Evolutionary conservation across 2,888 invertebrate genomes (phyloP), one percentile per base, ranked within the genome.

Genomic region (Mesorhabditis belari): DNA sequence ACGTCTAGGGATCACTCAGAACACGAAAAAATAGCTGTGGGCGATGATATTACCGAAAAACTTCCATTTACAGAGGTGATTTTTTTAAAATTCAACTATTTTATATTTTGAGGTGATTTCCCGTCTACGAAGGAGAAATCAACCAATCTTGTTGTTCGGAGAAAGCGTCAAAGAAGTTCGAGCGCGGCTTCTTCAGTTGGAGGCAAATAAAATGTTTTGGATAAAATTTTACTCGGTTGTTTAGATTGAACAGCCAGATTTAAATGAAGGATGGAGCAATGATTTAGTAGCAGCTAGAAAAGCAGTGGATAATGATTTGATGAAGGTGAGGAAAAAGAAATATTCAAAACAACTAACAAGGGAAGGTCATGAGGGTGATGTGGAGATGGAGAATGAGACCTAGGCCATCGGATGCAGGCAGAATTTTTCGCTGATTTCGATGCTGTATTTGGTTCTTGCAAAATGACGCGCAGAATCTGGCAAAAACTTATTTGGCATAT

Each of bases 221-320:
- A 9, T 35, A 35, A 35, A 1, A 17, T 35, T 35, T 35, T n/a
- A 35, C n/a, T 0, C 12, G 44, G 44, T 35, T n/a, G 12, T 35
- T 1, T 35, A 35, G 44, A 90, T 96, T 73, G 87, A 90, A 49
- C 93, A 94, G 82, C 96, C 96, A 1, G 96, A 98, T 86, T 87
- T 90, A 1, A 92, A 92, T 80, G 90, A 85, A 87, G 96, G 96
- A 49, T 88, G 93, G 74, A 86, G 94, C 77, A 98, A 98, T 85
- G 98, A 98, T 84, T 93, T 98, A 81, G 94, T 95, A 86, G 92
- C 93, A 82, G 98, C 98, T 26, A 88, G 98, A 90, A 94, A 95
- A 69, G 69, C 92, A 83, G 95, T 96, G 0, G 96, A 98, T 83
- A 90, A 94, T 82, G 94, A 91, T 5, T 94, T 93, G 82, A 84